phyloP scores from a whole-genome alignment of 2,888 invertebrate genomes.

The Spicauda simplicius region DNA sequence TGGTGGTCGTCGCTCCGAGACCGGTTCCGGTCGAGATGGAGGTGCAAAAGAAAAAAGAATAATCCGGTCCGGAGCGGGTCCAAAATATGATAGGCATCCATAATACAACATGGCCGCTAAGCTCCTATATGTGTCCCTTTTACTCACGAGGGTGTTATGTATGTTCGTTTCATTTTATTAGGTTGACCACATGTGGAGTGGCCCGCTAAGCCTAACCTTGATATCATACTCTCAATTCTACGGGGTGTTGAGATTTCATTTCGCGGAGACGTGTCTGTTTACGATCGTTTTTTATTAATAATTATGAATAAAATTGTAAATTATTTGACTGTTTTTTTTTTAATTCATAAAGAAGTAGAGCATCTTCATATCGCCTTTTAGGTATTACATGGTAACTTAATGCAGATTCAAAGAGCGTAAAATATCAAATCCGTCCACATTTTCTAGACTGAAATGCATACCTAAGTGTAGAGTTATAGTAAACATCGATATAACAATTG shows the following conservation, averaged over 20 bases:
- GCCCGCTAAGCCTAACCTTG: constrained; percentile 85
- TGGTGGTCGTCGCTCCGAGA: constrained; percentile 80
- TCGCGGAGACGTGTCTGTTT: constrained; percentile 13
- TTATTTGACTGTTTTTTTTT: too few relatives aligned
- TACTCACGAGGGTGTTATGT: constrained; percentile 56
- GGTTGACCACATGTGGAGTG: constrained; percentile 85
- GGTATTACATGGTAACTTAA: too few relatives aligned
- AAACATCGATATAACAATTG: too few relatives aligned
- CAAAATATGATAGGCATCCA: constrained; percentile 85
- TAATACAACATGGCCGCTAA: constrained; percentile 85
- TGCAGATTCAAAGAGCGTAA: too few relatives aligned
- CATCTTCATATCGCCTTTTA: too few relatives aligned
- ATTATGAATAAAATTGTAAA: neutral
- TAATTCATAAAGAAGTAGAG: too few relatives aligned
- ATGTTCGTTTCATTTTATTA: constrained; percentile 78
- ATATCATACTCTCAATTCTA: constrained; percentile 81
- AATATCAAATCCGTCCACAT: too few relatives aligned
- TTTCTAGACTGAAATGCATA: too few relatives aligned
- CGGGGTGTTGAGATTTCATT: constrained; percentile 59
- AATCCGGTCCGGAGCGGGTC: constrained; percentile 83
- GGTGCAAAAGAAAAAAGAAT: constrained; percentile 81
- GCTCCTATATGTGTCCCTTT: constrained; percentile 73
- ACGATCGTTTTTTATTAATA: neutral
- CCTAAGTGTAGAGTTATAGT: too few relatives aligned
- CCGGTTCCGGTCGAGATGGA: constrained; percentile 77